phyloP scores from a whole-genome alignment of 1,140 invertebrate species.

The Leptopilina clavipes region DNA sequence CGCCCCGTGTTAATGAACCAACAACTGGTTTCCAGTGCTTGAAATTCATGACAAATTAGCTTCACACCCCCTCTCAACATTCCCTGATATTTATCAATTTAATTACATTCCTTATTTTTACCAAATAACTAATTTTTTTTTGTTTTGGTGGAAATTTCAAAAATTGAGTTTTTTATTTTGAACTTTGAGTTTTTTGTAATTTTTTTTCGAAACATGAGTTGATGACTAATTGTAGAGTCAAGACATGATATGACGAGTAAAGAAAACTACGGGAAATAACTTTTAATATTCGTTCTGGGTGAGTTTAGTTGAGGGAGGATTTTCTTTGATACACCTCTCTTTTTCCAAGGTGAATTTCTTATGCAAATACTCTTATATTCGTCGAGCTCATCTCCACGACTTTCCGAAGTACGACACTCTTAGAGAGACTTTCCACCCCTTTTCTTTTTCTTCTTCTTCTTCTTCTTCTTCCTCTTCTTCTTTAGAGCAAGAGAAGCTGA shows the following conservation, averaged over 20 bases:
- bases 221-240: constrained; percentile 2
- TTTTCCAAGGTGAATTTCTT: constrained; percentile 22
- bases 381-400: constrained; percentile 4
- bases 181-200: too few species aligned
- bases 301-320: neutral
- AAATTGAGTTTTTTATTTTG: too few species aligned
- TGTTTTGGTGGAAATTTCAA: too few species aligned
- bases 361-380: constrained; percentile 30
- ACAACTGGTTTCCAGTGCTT: constrained; percentile 2
- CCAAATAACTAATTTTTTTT: too few species aligned
- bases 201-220: too few species aligned
- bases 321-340: constrained; percentile 29
- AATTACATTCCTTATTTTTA: too few species aligned
- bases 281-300: constrained; percentile 33
- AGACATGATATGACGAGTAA: neutral
- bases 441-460: too few species aligned
- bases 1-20: constrained; percentile 26
- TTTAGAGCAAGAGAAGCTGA: neutral
- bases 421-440: neutral
- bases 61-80: neutral
- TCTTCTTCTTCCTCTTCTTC: neutral
- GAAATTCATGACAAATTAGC: constrained; percentile 19
- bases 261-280: constrained; percentile 3
- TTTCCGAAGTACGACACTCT: constrained; percentile 3
- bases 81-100: neutral